phyloP scores from a whole-genome alignment of 2,888 invertebrate genomes.

The Lomographa bimaculata region DNA sequence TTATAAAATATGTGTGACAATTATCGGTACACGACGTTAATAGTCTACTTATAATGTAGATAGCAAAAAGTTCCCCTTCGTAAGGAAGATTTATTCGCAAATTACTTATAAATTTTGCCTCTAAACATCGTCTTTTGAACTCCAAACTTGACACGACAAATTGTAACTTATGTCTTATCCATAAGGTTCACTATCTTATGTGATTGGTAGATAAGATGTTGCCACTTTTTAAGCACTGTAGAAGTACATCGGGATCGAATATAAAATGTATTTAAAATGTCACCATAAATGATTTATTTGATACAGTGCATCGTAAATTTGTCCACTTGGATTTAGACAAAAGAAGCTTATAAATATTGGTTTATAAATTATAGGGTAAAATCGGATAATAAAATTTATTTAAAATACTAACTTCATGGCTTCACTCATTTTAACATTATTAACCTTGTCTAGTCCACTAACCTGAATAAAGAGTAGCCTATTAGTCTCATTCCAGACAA shows the following conservation, averaged over 20 bases:
- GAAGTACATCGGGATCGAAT: constrained; percentile 71
- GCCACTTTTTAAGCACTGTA: constrained; percentile 34
- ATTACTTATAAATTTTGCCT: constrained; percentile 77
- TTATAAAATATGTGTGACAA: constrained; percentile 83
- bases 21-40: constrained; percentile 82
- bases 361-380: too few species aligned
- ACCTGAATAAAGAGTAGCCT: too few species aligned
- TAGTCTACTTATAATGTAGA: constrained; percentile 76
- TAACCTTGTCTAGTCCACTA: too few species aligned
- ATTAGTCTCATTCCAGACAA: too few species aligned
- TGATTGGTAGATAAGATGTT: constrained; percentile 20
- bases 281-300: constrained; percentile 77
- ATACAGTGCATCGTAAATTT: constrained; percentile 77
- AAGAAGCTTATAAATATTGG: constrained; percentile 66
- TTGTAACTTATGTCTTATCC: constrained; percentile 10
- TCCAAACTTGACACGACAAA: constrained; percentile 30
- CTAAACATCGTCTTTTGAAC: constrained; percentile 50
- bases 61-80: constrained; percentile 70
- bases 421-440: too few species aligned
- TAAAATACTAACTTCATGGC: too few species aligned
- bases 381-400: too few species aligned
- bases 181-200: constrained; percentile 11
- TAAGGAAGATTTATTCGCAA: constrained; percentile 79
- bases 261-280: constrained; percentile 83
- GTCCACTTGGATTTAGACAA: constrained; percentile 73